Evolutionary conservation across 2,113 vertebrate species (phyloP).

Genomic region (Helogale parvula): DNA sequence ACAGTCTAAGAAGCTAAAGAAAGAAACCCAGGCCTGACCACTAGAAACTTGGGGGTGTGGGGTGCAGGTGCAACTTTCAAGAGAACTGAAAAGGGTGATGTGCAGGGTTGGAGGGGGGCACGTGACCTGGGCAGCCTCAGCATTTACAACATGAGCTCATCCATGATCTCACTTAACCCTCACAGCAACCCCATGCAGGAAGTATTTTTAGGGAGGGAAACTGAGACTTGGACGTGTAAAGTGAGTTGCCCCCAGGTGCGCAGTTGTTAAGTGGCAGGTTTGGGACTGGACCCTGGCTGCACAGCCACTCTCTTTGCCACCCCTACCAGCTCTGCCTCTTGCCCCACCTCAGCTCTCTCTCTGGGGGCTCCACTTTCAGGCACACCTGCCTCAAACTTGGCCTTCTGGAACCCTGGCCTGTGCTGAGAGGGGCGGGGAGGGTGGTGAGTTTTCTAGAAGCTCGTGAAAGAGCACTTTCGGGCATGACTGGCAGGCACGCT

Average conservation of each 20-base stretch:
- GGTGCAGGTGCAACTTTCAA: conserved; percentile 72
- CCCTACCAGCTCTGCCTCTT: neutral
- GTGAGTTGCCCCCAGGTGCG: neutral
- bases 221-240: neutral
- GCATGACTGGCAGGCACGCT: neutral
- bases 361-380: neutral
- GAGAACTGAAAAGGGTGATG: neutral
- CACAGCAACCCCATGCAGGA: neutral
- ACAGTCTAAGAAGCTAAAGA: neutral
- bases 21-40: neutral
- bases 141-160: neutral
- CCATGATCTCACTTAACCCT: neutral
- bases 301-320: rapidly evolving
- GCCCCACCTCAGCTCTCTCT: neutral
- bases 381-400: rapidly evolving
- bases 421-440: neutral
- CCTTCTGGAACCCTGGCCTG: neutral
- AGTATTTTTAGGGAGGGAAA: neutral
- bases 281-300: neutral
- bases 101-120: neutral
- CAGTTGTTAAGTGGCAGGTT: neutral
- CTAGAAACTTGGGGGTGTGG: neutral
- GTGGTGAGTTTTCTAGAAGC: neutral
- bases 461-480: rapidly evolving
- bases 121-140: neutral